Conservation (phyloP, 2,888 invertebrate species). For the Saturnia pavonia region DNA sequence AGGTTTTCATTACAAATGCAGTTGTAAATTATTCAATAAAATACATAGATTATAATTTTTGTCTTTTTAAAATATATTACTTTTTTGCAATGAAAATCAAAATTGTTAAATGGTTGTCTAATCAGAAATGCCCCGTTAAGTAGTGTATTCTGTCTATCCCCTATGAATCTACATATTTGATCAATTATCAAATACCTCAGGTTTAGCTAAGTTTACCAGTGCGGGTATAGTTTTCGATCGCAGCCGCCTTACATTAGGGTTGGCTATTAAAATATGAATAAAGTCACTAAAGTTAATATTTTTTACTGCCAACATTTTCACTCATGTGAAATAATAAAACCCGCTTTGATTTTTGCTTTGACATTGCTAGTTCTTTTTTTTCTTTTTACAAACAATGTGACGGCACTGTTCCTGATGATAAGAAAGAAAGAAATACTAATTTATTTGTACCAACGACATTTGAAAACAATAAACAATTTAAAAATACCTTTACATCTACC, state of each 20-base stretch:
- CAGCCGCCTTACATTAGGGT: not conserved
- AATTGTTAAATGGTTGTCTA: not conserved
- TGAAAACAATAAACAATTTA: no score
- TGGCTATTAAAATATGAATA: not conserved
- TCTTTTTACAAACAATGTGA: no score
- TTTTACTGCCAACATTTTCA: not conserved
- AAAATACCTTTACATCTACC: no score
- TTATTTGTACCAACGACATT: no score
- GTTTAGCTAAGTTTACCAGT: conserved; percentile 14
- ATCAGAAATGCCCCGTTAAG: not conserved
- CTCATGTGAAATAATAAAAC: not conserved
- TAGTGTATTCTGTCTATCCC: not conserved
- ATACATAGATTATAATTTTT: not conserved
- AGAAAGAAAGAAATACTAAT: no score
- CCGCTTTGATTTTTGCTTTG: not conserved
- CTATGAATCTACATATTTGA: not conserved
- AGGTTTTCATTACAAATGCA: no score
- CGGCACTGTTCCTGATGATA: no score
- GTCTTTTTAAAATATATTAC: no score
- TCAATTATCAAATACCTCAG: conserved; percentile 9
- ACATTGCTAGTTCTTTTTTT: no score
- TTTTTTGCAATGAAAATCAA: not conserved
- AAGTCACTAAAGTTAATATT: not conserved
- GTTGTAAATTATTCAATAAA: no score
- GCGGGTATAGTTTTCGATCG: conserved; percentile 11